A percentile compares a stretch with the other conserved stretches of the same genome.
Evolutionary conservation across 2,113 vertebrate species (phyloP).

Genomic region (Menura novaehollandiae): DNA sequence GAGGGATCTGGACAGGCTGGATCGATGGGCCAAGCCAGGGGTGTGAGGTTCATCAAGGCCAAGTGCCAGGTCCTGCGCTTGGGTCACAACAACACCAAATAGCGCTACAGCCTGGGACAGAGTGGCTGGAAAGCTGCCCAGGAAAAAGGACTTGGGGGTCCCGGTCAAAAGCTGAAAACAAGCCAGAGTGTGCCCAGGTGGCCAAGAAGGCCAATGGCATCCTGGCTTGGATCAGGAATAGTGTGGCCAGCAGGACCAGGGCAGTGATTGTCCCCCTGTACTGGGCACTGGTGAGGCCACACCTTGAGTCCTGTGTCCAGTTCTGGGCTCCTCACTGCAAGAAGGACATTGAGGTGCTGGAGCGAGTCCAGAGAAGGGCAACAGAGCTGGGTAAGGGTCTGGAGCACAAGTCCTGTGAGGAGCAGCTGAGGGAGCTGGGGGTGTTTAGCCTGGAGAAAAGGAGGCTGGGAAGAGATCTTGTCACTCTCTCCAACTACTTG

Average conservation of each 20-base stretch:
- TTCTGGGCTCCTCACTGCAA: neutral
- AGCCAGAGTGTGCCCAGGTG: neutral
- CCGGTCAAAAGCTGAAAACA: neutral
- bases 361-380: neutral
- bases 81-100: neutral
- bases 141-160: neutral
- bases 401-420: neutral
- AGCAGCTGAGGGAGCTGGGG: neutral
- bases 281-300: neutral
- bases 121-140: neutral
- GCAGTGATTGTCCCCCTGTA: neutral
- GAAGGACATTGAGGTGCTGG: neutral
- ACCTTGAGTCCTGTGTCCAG: neutral
- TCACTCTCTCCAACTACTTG: fast-evolving
- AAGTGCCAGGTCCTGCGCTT: neutral
- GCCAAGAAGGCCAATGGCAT: neutral
- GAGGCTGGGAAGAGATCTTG: neutral
- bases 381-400: neutral
- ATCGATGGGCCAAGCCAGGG: neutral
- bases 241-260: neutral
- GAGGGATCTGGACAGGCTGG: neutral
- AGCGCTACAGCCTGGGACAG: neutral
- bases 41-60: neutral
- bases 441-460: neutral
- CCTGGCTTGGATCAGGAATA: neutral